Conservation (phyloP, 2,797 vertebrate genomes). For the Aphelocoma californica region DNA sequence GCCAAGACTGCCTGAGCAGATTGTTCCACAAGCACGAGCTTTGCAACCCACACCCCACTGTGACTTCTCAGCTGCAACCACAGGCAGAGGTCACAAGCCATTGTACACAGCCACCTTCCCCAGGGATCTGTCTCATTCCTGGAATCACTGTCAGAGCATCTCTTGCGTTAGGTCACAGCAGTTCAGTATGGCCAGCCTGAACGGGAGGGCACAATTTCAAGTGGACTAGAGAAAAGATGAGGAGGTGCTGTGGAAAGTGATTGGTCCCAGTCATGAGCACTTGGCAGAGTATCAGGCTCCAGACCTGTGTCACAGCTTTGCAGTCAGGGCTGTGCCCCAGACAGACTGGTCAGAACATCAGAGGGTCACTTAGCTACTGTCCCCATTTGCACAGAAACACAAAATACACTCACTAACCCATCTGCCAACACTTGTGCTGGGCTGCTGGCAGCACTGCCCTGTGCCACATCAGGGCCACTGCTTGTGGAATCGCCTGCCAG, state of each 20-base stretch:
- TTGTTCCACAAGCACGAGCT: constrained; percentile 21
- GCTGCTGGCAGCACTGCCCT: neutral
- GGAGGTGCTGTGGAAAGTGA: neutral
- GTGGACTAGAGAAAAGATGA: neutral
- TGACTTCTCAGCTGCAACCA: constrained; percentile 11
- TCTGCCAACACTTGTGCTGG: neutral
- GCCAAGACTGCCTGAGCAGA: neutral
- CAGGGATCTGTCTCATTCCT: constrained; percentile 26
- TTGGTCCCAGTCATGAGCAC: neutral
- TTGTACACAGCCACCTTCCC: constrained; percentile 27
- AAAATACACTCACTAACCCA: neutral
- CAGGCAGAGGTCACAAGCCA: constrained; percentile 37
- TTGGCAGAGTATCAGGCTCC: neutral
- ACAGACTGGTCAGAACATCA: neutral
- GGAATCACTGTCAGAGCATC: constrained; percentile 39
- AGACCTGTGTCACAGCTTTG: neutral
- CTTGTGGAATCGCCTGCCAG: neutral
- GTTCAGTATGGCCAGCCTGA: neutral
- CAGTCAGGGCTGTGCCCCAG: neutral
- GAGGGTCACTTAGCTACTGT: neutral
- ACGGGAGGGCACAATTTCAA: neutral
- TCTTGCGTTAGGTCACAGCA: neutral
- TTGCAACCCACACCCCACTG: neutral
- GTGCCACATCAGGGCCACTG: neutral
- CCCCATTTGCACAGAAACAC: neutral